These are phyloP conservation scores for Antheraea assamensis DNA, from an alignment of 2,888 invertebrate species.

Conservation along the genomic window DNA sequence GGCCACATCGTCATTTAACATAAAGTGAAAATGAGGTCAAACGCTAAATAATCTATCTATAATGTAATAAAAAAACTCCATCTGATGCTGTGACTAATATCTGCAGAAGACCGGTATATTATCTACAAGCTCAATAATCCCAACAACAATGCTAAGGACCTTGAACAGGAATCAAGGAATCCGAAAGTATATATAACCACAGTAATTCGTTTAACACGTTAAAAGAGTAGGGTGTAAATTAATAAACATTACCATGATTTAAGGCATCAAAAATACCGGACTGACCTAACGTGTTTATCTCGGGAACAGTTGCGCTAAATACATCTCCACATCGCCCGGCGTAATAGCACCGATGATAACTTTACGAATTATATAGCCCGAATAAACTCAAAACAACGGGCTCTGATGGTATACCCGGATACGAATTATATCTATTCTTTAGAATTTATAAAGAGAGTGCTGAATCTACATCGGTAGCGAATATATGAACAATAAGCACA, in stretches of 20 bases:
- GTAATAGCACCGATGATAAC: conserved; percentile 3
- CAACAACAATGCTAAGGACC: too few species aligned
- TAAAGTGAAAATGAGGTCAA: too few species aligned
- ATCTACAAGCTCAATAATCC: too few species aligned
- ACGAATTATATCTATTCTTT: neutral
- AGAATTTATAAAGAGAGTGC: neutral
- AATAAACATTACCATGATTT: neutral
- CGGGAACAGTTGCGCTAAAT: conserved; percentile 2
- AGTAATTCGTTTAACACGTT: neutral
- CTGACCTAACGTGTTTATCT: neutral
- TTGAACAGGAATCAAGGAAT: too few species aligned
- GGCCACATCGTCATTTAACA: too few species aligned
- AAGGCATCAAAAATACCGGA: neutral
- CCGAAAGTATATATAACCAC: neutral
- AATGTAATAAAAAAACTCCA: too few species aligned
- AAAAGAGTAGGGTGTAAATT: neutral
- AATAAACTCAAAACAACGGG: neutral
- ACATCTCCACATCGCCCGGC: neutral
- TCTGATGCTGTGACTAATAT: too few species aligned
- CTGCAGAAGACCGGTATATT: too few species aligned
- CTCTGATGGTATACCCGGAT: neutral
- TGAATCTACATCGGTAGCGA: neutral
- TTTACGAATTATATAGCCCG: neutral
- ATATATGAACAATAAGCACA: neutral
- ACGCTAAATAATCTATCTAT: too few species aligned